phyloP scores from a whole-genome alignment of 2,113 vertebrate genomes.

The Spheniscus mendiculus region DNA sequence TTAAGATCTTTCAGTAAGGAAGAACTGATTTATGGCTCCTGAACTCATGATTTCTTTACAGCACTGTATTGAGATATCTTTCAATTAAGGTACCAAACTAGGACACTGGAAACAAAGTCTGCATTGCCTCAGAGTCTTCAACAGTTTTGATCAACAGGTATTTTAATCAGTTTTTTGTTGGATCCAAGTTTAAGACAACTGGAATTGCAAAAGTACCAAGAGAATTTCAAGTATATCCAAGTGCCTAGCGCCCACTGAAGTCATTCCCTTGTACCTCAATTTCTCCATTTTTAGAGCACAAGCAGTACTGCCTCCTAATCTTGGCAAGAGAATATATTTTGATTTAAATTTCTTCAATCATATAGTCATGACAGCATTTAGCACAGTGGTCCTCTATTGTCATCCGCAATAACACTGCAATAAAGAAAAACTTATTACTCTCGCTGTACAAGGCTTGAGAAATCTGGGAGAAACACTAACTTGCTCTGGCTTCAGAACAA shows the following conservation, averaged over 20 bases:
- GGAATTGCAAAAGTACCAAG: background rate
- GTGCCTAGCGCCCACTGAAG: background rate
- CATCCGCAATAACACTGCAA: background rate
- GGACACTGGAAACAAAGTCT: background rate
- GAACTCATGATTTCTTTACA: background rate
- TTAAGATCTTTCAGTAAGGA: background rate
- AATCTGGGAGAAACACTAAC: background rate
- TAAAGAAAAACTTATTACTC: background rate
- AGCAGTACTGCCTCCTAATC: background rate
- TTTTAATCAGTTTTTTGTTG: background rate
- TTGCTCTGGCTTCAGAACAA: background rate
- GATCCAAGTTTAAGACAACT: background rate
- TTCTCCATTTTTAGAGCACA: background rate
- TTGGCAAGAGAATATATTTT: background rate
- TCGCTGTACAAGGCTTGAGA: background rate
- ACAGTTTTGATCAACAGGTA: background rate
- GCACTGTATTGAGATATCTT: background rate
- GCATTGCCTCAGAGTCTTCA: background rate
- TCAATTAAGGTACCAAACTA: background rate
- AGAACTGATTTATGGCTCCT: background rate
- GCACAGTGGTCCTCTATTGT: background rate
- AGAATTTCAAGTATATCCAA: background rate
- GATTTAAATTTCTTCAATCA: background rate
- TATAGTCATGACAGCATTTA: background rate
- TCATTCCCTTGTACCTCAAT: background rate